phyloP scores from a whole-genome alignment of 2,797 vertebrate genomes.

The Sebastes vulpes region DNA sequence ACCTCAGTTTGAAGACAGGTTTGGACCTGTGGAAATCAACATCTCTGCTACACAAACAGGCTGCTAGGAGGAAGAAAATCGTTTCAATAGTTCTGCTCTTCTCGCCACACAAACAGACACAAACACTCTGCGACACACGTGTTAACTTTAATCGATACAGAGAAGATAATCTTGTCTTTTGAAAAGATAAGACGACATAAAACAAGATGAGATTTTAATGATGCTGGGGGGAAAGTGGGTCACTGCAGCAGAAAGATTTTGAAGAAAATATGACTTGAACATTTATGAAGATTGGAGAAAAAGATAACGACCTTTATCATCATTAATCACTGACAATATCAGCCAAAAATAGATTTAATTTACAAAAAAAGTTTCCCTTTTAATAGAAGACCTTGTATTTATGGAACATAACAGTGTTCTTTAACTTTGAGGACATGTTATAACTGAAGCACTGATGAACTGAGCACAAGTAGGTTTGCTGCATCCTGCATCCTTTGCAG shows the following conservation, averaged over 20 bases:
- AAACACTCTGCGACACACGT: not conserved
- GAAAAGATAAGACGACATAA: constrained; percentile 49
- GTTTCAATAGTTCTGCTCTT: not conserved
- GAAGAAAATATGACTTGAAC: not conserved
- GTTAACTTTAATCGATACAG: constrained; percentile 45
- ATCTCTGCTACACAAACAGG: not conserved
- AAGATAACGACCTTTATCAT: constrained; percentile 14
- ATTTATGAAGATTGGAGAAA: not conserved
- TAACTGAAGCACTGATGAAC: not conserved
- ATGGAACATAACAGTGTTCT: not conserved
- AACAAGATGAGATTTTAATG: constrained; percentile 37
- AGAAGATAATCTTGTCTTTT: constrained; percentile 42
- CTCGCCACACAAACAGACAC: not conserved
- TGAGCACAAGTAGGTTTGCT: not conserved
- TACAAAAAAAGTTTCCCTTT: not conserved
- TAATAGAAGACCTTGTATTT: not conserved
- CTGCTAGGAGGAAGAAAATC: too few relatives aligned
- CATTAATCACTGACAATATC: not conserved
- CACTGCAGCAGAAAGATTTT: not conserved
- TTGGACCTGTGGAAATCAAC: not conserved
- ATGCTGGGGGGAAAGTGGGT: constrained; percentile 39
- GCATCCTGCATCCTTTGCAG: not conserved
- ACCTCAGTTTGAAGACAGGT: not conserved
- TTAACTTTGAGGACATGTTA: not conserved
- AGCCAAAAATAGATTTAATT: not conserved